A percentile compares a stretch with the other conserved stretches of the same genome.
phyloP scores from a whole-genome alignment of 2,888 invertebrate genomes.

The Phalera bucephala region DNA sequence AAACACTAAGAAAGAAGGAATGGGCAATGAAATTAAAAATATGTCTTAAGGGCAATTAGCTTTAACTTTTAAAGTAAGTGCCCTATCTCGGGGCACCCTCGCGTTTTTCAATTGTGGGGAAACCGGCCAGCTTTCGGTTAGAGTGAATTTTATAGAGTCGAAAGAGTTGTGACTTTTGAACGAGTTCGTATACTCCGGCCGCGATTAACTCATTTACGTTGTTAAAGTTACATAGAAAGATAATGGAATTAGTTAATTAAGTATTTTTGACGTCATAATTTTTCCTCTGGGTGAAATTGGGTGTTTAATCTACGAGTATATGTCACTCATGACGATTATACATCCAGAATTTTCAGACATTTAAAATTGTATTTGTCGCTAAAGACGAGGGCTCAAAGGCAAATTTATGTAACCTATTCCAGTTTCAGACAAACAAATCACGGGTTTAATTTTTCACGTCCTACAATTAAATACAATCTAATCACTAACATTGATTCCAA shows the following conservation, averaged over 20 bases:
- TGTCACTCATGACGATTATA: no score
- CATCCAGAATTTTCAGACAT: no score
- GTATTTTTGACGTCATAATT: background rate
- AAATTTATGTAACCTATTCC: no score
- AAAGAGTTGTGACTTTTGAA: conserved; percentile 66
- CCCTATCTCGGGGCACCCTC: conserved; percentile 74
- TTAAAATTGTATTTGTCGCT: no score
- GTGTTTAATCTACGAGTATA: background rate
- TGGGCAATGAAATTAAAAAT: conserved; percentile 84
- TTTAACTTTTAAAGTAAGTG: conserved; percentile 82
- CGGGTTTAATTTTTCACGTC: no score
- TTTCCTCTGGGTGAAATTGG: background rate
- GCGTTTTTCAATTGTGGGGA: conserved; percentile 81
- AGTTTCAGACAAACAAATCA: no score
- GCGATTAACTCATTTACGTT: conserved; percentile 17
- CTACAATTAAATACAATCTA: no score
- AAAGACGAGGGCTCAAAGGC: no score
- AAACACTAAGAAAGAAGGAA: conserved; percentile 77
- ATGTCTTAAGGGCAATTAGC: conserved; percentile 85
- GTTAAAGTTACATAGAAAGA: conserved; percentile 16
- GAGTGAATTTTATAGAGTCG: conserved; percentile 79
- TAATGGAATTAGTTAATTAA: conserved; percentile 10
- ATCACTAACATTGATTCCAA: no score
- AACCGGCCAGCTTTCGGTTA: conserved; percentile 61
- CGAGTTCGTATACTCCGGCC: conserved; percentile 50